Conservation (phyloP, 2,113 vertebrate species). For the Rhea americana region DNA sequence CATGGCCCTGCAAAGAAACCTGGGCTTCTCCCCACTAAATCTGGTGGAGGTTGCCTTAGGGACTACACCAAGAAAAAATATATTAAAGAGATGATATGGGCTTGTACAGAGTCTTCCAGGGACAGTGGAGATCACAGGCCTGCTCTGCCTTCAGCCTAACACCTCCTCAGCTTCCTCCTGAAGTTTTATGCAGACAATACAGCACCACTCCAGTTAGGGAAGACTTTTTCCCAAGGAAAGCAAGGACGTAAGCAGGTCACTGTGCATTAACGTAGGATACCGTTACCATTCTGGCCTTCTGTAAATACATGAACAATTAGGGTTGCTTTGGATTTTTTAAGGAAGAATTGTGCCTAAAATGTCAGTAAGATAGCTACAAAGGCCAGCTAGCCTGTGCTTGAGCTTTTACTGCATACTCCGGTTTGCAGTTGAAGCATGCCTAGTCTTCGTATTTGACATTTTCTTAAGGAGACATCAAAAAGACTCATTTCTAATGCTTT, state of each 20-base stretch:
- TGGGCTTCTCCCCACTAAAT: not conserved
- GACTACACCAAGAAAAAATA: not conserved
- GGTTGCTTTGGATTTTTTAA: not conserved
- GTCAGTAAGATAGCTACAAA: not conserved
- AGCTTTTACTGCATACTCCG: not conserved
- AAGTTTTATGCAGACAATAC: not conserved
- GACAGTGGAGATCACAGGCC: not conserved
- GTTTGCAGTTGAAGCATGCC: not conserved
- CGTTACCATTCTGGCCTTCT: not conserved
- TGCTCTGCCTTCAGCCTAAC: not conserved
- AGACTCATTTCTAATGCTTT: not conserved
- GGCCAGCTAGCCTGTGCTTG: not conserved
- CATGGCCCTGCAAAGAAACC: not conserved
- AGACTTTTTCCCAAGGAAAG: not conserved
- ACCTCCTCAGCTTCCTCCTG: not conserved
- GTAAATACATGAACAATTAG: not conserved
- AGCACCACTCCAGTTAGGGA: not conserved
- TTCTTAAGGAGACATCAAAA: not conserved
- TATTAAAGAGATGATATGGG: not conserved
- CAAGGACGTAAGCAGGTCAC: not conserved
- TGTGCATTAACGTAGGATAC: not conserved
- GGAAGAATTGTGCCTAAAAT: not conserved
- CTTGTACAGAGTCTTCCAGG: not conserved
- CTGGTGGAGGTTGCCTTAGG: accelerated
- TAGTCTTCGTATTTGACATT: not conserved